Percentiles rank a stretch among this genome's conserved stretches.
These are phyloP conservation scores for Cephalopholis sonnerati DNA, from an alignment of 2,113 vertebrate species.

Conservation along the genomic window DNA sequence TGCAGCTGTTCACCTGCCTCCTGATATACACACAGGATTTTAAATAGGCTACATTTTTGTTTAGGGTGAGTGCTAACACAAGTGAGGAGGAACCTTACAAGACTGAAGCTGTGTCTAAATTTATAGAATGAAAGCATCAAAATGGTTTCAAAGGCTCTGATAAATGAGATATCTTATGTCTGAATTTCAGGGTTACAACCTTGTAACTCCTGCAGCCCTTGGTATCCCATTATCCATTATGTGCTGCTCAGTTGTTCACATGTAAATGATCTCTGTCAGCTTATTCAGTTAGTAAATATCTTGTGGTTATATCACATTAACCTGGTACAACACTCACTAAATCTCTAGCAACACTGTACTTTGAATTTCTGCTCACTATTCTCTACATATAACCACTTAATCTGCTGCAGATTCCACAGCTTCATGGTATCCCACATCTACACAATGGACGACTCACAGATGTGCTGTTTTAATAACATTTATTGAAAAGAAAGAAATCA, in stretches of 20 bases:
- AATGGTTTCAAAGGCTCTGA: not conserved
- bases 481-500: conserved; percentile 80
- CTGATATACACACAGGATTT: not conserved
- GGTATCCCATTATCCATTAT: not conserved
- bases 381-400: not conserved
- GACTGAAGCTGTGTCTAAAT: not conserved
- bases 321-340: too few species aligned
- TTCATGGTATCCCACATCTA: not conserved
- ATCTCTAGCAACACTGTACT: not conserved
- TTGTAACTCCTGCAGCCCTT: not conserved
- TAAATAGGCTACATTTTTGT: not conserved
- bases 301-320: not conserved
- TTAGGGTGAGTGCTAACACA: not conserved
- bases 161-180: not conserved
- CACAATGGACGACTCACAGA: not conserved
- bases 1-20: not conserved
- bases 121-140: not conserved
- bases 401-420: not conserved
- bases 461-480: conserved; percentile 67
- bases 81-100: not conserved
- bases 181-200: not conserved
- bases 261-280: not conserved
- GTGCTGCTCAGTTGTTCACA: not conserved
- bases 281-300: conserved; percentile 1
- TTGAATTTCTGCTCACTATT: not conserved